Evolutionary conservation across 2,888 invertebrate species (phyloP), one percentile per base, ranked within the genome.

Genomic region (Coecobrya sp.): DNA sequence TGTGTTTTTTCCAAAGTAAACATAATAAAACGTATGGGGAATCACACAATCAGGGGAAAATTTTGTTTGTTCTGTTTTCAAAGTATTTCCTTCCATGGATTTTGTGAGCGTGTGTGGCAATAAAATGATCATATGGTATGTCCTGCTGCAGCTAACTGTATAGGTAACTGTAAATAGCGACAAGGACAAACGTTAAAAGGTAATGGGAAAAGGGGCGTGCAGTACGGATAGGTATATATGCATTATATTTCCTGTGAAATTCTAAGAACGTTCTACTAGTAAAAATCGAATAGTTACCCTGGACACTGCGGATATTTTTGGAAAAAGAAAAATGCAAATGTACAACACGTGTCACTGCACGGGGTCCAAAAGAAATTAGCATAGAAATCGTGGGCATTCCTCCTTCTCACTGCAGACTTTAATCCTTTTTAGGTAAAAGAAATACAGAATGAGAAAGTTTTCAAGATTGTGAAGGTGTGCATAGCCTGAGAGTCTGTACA

Each of bases 11-110:
- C n/a, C 10, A 27, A 81, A 59, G 81, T 30, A 81, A 81, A 81
- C 59, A 81, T 30, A 81, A 81, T 81, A 81, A 81, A 59, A 59
- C 13, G 55, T 55, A 81, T 81, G 81, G 81, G 55, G 81, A 81
- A 22, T 81, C 81, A 81, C 81, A 81, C 81, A 81, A 81, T 81
- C 81, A 81, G 81, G 30, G 22, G 16, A 8, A 81, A 81, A 55
- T 81, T 55, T 81, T 81, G 59, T 81, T 81, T 81, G 36, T 16
- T 81, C 45, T 45, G 76, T 59, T 52, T 79, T 79, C 79, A 27
- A 73, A 42, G 36, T 45, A 42, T 42, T 73, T 70, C 59, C 5
- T 25, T 36, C n/a, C 42, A 65, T 22, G 11, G 13, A 0, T 65
- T 27, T 27, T 16, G 62, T 65, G 68, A 13, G 36, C 42, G 70